Evolutionary conservation across 2,797 vertebrate genomes (phyloP).

Genomic region (Anguilla megastoma): DNA sequence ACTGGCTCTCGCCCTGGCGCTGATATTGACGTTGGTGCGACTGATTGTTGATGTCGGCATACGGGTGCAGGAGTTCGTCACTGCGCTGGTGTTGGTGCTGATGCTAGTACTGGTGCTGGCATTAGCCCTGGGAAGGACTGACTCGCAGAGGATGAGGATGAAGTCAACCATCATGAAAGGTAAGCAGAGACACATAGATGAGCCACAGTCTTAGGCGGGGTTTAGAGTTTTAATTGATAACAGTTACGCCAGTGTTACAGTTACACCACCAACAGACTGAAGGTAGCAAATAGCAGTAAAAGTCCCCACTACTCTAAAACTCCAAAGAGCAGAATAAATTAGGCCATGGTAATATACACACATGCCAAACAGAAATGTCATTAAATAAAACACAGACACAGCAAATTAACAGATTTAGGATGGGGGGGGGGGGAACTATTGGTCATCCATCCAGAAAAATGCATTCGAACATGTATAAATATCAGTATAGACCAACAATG

Average conservation of each 20-base stretch:
- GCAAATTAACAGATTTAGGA: constrained; percentile 36
- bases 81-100: neutral
- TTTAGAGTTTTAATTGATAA: constrained; percentile 86
- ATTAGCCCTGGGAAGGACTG: neutral
- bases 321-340: constrained; percentile 99
- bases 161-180: neutral
- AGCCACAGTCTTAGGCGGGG: constrained; percentile 47
- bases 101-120: neutral
- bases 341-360: constrained; percentile 94
- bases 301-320: constrained; percentile 96
- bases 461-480: constrained; percentile 47
- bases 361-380: constrained; percentile 76
- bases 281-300: constrained; percentile 98
- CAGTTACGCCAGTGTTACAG: constrained; percentile 91
- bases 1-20: neutral
- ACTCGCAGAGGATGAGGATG: neutral
- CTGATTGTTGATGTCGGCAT: neutral
- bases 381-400: constrained; percentile 75
- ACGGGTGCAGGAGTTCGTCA: neutral
- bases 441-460: constrained; percentile 9
- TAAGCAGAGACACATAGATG: constrained; percentile 7
- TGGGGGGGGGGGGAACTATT: constrained; percentile 46
- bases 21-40: neutral
- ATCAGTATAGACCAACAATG: no score
- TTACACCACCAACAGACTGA: constrained; percentile 98